Evolutionary conservation across 2,113 vertebrate genomes (phyloP).

Genomic region (Ramphastos sulfuratus): DNA sequence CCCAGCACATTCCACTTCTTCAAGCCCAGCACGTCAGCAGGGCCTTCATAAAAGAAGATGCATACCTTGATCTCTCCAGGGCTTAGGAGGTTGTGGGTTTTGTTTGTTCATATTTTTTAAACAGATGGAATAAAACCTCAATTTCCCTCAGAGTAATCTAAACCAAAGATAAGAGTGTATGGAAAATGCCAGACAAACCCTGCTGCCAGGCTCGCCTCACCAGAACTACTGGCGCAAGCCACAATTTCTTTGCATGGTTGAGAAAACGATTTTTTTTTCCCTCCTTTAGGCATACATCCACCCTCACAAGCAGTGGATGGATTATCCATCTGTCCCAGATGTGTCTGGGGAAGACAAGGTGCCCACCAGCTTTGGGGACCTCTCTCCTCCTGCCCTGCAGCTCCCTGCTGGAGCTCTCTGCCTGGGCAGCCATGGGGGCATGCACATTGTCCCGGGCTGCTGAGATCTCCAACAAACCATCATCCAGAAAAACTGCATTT

Average conservation of each 20-base stretch:
- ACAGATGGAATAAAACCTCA: background rate
- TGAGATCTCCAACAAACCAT: background rate
- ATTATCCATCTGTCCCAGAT: background rate
- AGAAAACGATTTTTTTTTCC: background rate
- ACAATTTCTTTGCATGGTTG: background rate
- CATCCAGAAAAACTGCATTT: background rate
- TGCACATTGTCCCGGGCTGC: rapidly evolving
- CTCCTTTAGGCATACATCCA: background rate
- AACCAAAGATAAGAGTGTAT: rapidly evolving
- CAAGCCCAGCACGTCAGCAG: background rate
- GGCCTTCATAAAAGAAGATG: background rate
- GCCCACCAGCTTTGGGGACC: background rate
- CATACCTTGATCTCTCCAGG: background rate
- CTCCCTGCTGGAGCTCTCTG: rapidly evolving
- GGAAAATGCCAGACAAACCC: background rate
- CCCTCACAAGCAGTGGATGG: background rate
- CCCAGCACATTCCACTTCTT: background rate
- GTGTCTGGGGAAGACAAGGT: background rate
- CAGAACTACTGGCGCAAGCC: background rate
- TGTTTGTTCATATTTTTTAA: background rate
- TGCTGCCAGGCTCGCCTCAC: background rate
- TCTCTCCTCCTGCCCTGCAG: background rate
- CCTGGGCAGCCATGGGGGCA: background rate
- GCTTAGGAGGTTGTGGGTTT: background rate
- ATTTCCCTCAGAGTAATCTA: background rate